These are phyloP conservation scores for Amblyraja radiata DNA, from an alignment of 2,797 vertebrate genomes.

Conservation along the genomic window DNA sequence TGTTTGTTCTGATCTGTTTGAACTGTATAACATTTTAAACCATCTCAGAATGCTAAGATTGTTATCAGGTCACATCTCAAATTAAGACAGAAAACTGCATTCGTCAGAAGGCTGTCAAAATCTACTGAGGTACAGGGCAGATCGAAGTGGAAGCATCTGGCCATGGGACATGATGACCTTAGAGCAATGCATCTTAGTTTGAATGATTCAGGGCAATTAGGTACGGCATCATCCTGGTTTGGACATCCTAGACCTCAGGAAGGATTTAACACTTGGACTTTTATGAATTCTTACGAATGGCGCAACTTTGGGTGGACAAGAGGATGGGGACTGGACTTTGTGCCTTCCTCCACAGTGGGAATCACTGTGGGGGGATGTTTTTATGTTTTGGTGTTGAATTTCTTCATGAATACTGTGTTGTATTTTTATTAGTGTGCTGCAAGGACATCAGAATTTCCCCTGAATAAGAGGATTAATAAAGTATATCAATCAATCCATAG, in stretches of 20 bases:
- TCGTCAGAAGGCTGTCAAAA: not conserved
- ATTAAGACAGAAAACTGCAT: not conserved
- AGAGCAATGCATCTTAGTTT: not conserved
- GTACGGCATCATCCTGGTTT: not conserved
- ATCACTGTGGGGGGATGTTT: too few relatives aligned
- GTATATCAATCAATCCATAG: too few relatives aligned
- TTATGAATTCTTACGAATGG: too few relatives aligned
- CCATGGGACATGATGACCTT: not conserved
- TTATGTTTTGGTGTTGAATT: too few relatives aligned
- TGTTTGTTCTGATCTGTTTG: not conserved
- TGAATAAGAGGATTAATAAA: too few relatives aligned
- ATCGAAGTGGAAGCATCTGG: not conserved
- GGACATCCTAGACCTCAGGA: not conserved
- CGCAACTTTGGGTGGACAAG: too few relatives aligned
- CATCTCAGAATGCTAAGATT: not conserved
- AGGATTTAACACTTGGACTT: not conserved
- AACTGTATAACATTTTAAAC: not conserved
- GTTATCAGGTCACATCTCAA: not conserved
- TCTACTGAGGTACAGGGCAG: not conserved
- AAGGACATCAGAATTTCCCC: too few relatives aligned
- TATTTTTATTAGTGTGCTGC: too few relatives aligned
- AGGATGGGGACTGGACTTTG: too few relatives aligned
- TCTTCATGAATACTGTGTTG: too few relatives aligned
- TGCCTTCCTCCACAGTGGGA: too few relatives aligned
- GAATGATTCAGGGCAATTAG: not conserved